These are phyloP conservation scores for Drosophila macrospina DNA, from an alignment of 2,888 invertebrate species.

Conservation along the genomic window DNA sequence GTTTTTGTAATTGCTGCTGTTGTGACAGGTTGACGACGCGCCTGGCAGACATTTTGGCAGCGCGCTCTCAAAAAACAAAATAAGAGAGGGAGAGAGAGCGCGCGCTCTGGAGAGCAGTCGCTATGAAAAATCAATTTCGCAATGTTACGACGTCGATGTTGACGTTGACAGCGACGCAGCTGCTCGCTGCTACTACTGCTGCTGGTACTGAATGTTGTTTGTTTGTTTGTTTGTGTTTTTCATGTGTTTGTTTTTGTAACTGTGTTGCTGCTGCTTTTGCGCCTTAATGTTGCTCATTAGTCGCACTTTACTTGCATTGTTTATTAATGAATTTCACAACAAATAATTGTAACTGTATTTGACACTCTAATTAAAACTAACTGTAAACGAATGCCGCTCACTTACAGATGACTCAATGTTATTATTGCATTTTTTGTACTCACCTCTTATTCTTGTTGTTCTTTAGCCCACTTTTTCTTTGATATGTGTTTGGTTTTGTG, in stretches of 20 bases:
- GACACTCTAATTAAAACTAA: slow-evolving; percentile 16
- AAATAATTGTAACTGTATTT: slow-evolving; percentile 7
- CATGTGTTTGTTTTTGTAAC: slow-evolving; percentile 30
- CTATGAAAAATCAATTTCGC: slow-evolving; percentile 83
- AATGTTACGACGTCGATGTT: slow-evolving; percentile 68
- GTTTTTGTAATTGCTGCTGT: slow-evolving; percentile 29
- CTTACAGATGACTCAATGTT: slow-evolving; percentile 12
- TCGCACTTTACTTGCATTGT: slow-evolving; percentile 23
- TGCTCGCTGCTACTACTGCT: background rate
- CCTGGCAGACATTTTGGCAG: slow-evolving; percentile 80
- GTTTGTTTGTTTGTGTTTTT: slow-evolving; percentile 51
- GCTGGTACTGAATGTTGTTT: slow-evolving; percentile 6
- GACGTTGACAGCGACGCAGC: slow-evolving; percentile 39
- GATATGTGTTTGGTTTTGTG: slow-evolving; percentile 40
- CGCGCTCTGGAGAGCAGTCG: slow-evolving; percentile 33
- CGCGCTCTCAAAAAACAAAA: slow-evolving; percentile 37
- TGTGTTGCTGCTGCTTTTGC: slow-evolving; percentile 38
- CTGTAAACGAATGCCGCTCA: slow-evolving; percentile 8
- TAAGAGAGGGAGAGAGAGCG: slow-evolving; percentile 14
- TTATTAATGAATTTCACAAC: slow-evolving; percentile 34
- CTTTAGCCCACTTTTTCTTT: slow-evolving; percentile 59
- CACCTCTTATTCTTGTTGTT: slow-evolving; percentile 48
- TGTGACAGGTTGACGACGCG: slow-evolving; percentile 71
- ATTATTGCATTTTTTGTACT: slow-evolving; percentile 29
- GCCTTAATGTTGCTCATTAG: slow-evolving; percentile 51